phyloP scores from a whole-genome alignment of 1,140 invertebrate genomes.

The Triops cancriformis region DNA sequence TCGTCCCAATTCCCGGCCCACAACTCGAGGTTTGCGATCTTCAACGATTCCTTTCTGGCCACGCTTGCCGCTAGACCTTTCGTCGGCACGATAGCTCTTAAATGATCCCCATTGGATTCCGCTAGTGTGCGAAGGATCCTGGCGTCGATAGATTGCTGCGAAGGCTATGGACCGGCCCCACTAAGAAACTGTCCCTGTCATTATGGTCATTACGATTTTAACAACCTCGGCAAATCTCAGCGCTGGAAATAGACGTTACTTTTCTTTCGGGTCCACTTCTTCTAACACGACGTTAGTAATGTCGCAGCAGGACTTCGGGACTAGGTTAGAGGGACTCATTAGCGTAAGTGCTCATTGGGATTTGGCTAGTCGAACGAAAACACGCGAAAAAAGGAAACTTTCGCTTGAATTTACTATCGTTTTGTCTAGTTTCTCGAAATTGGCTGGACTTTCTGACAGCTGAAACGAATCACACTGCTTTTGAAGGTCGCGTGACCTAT shows the following conservation, averaged over 20 bases:
- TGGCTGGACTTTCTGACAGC: too few species aligned
- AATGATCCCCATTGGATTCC: slow-evolving; percentile 13
- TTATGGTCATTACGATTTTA: neutral
- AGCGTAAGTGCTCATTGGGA: too few species aligned
- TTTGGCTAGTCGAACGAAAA: too few species aligned
- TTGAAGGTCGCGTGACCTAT: too few species aligned
- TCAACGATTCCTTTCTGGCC: neutral
- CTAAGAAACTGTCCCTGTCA: neutral
- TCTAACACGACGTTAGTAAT: neutral
- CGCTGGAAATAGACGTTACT: neutral
- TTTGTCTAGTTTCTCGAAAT: too few species aligned
- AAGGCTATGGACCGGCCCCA: neutral
- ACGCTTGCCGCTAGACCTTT: neutral
- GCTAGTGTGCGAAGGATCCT: neutral
- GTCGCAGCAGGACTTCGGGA: too few species aligned
- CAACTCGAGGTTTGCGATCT: neutral
- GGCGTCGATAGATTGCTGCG: neutral
- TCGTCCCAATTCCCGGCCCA: slow-evolving; percentile 8
- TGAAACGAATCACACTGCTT: too few species aligned
- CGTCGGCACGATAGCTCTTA: slow-evolving; percentile 3
- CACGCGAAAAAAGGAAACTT: too few species aligned
- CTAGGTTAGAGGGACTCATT: too few species aligned
- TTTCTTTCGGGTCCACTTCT: neutral
- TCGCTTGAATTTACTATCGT: too few species aligned
- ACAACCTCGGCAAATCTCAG: neutral